These are phyloP conservation scores for Kryphioiulus occultus DNA, from an alignment of 2,888 invertebrate species.

Conservation along the genomic window DNA sequence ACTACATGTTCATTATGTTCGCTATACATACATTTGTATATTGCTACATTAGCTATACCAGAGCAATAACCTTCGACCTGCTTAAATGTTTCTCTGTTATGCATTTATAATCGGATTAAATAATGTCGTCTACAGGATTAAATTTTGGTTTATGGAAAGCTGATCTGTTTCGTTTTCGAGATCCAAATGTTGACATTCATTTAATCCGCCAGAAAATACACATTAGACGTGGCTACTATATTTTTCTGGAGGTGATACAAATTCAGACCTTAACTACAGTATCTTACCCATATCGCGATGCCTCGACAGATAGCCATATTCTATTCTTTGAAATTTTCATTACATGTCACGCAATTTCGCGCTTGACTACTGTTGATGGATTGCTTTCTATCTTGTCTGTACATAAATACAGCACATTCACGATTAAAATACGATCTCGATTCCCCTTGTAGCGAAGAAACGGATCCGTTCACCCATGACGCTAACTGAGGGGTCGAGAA, in stretches of 20 bases:
- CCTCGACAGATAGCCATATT: background rate
- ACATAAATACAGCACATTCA: constrained; percentile 41
- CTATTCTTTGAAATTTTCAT: constrained; percentile 37
- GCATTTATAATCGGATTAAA: background rate
- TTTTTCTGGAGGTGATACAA: background rate
- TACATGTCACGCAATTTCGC: constrained; percentile 45
- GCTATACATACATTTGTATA: too few relatives aligned
- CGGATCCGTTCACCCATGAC: constrained; percentile 27
- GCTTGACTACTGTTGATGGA: constrained; percentile 44
- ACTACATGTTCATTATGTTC: too few relatives aligned
- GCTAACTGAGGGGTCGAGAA: background rate
- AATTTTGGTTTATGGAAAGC: background rate
- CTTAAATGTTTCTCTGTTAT: too few relatives aligned
- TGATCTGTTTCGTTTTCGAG: background rate
- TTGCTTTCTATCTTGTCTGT: constrained; percentile 45
- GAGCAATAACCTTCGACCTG: too few relatives aligned
- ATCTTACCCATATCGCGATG: background rate
- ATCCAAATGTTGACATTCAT: background rate
- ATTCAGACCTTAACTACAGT: background rate
- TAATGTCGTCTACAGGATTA: background rate
- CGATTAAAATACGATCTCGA: constrained; percentile 37
- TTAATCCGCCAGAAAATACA: background rate
- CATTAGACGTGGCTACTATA: background rate
- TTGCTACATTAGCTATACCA: too few relatives aligned
- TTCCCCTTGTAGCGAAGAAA: constrained; percentile 17